A percentile compares a stretch with the other conserved stretches of the same genome.
phyloP scores from a whole-genome alignment of 2,113 vertebrate genomes.

The Callocephalon fimbriatum region DNA sequence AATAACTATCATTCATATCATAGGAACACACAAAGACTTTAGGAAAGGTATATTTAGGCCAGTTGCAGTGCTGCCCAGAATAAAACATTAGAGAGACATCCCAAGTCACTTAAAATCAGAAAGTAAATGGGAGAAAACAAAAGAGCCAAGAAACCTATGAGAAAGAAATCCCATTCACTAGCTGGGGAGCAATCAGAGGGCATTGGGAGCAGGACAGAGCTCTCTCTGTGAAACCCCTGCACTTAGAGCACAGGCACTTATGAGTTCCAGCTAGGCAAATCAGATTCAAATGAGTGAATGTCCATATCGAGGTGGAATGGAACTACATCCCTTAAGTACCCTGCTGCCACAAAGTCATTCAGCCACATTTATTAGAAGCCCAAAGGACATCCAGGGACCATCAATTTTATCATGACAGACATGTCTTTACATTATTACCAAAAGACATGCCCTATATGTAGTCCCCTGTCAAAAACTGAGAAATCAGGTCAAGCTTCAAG shows the following conservation, averaged over 20 bases:
- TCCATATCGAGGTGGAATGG: neutral
- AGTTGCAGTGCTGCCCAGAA: neutral
- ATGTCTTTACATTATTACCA: slow-evolving; percentile 57
- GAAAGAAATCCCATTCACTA: neutral
- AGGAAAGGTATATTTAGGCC: neutral
- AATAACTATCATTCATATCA: neutral
- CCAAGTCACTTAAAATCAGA: neutral
- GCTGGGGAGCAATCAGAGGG: neutral
- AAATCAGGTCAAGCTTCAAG: slow-evolving; percentile 40
- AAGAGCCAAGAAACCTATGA: neutral
- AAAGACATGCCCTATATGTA: slow-evolving; percentile 35
- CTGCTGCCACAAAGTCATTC: slow-evolving; percentile 17
- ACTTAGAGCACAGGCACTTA: neutral
- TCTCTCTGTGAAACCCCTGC: neutral
- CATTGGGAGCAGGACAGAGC: neutral
- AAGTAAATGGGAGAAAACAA: neutral
- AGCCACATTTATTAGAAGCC: slow-evolving; percentile 47
- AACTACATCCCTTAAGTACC: neutral
- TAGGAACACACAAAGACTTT: neutral
- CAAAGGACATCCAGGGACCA: slow-evolving; percentile 75
- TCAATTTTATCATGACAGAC: slow-evolving; percentile 54
- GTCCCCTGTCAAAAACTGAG: slow-evolving; percentile 36
- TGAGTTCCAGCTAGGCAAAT: neutral
- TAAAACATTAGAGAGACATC: neutral
- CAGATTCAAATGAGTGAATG: neutral